Base-by-base conservation (phyloP, 2,113 vertebrate species). In the Carettochelys insculpta region DNA sequence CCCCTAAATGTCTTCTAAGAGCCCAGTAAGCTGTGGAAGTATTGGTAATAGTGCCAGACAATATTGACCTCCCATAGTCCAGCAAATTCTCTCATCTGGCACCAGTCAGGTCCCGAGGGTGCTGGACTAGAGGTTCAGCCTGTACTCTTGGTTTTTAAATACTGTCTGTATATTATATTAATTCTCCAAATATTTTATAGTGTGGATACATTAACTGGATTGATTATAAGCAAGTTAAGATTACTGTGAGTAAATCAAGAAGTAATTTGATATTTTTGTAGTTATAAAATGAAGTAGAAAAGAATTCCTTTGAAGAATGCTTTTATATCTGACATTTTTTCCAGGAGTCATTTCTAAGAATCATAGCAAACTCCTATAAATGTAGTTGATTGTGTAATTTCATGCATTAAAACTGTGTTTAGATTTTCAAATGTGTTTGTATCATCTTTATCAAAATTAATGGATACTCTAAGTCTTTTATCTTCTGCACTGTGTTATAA, bases 401-500 rank as follows among this genome's bases (percentile, higher is more conserved):
- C 27, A 81, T 86, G 68, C 58, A 92, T 82, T 95, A 47, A 79
- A 90, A 34, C 51, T 82, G 27, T 90, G 51, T 84, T 94, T 90
- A 86, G 29, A 14, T 90, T 81, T 82, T 52, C 48, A 92, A 83
- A 53, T 85, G 53, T 80, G 80, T 85, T 88, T 92, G 45, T 88
- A 77, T 85, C 58, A 68, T 85, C 87, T 92, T 2, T 82, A 51
- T 52, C 79, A 41, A 43, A 94, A 27, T 48, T 76, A 86, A 68
- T 81, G 68, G 90, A 91, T 86, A n/a, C 76, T 89, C 10, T 81
- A 71, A 92, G 65, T 91, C 83, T 86, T 94, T 91, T 89, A 56
- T 87, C 89, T 93, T 90, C 77, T 58, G 47, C 77, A 56, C 73
- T 90, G 93, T 89, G 27, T 88, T 91, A 43, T 78, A 84, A 91